Evolutionary conservation across 2,113 vertebrate genomes (phyloP), one percentile per base, ranked within the genome.

Genomic region (Parotia lawesii): DNA sequence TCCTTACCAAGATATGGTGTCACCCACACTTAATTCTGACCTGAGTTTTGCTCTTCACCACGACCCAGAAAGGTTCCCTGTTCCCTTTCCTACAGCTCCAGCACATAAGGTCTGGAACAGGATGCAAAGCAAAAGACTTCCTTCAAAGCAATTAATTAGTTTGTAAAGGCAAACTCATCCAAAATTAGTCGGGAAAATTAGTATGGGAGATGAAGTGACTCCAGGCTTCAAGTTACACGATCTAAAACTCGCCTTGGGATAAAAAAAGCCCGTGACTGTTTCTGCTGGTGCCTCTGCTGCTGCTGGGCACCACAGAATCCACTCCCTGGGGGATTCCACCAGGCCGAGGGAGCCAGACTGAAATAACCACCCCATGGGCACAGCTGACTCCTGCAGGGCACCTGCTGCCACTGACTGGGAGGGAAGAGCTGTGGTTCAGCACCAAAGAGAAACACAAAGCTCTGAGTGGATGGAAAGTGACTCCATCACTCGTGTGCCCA

Each of bases 261-360:
- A 88, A 92, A 88, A 95, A 95, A 95, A 88, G 86, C 85, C 75
- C 2, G n/a, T 70, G 90, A 89, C 40, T 25, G 15, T 65, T 94
- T 79, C 84, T 96, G 94, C 88, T 76, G 85, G 66, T 82, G 73
- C 77, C 69, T 71, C 84, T 84, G 60, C 79, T 78, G 6, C 82
- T 95, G 90, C 87, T 76, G 94, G 92, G 87, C 87, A 35, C 87
- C 23, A 24, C 28, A 44, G 64, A 74, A 89, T 75, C 64, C 35
- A 38, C 38, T 94, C 87, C 89, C 87, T 23, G 62, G 77, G 91
- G 71, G 58, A 95, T 62, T 67, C 65, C 88, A 70, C 54, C 79
- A 80, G 72, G 76, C 76, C 87, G 77, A 61, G 85, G 70, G 27
- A 86, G 87, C 21, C 10, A 11, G 42, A 29, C 64, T 42, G 85